phyloP scores from a whole-genome alignment of 2,113 vertebrate species.

The Lampris incognitus region DNA sequence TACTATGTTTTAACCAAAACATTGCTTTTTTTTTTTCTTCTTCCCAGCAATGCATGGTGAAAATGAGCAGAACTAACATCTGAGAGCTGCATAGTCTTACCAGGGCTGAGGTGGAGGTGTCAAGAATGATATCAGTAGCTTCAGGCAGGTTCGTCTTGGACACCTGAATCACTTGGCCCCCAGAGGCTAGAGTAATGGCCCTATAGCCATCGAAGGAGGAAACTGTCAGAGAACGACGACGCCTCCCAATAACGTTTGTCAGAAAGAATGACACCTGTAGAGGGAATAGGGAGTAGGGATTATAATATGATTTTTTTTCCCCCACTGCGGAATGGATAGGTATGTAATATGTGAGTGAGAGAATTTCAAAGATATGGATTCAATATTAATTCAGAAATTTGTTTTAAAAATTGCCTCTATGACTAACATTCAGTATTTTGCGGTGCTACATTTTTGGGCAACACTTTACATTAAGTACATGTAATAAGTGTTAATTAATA shows the following conservation, averaged over 20 bases:
- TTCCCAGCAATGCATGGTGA: not conserved
- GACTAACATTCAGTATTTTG: no score
- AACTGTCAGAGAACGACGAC: constrained; percentile 46
- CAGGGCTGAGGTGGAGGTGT: constrained; percentile 81
- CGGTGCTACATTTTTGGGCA: no score
- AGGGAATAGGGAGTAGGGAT: not conserved
- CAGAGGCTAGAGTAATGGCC: constrained; percentile 77
- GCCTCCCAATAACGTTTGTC: not conserved
- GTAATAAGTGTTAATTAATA: no score
- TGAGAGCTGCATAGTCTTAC: constrained; percentile 46
- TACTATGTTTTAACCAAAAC: no score
- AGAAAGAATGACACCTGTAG: constrained; percentile 78
- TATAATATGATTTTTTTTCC: no score
- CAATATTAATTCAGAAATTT: no score
- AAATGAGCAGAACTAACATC: not conserved
- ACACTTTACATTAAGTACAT: no score
- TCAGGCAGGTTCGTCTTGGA: constrained; percentile 68
- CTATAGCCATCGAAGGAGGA: constrained; percentile 62
- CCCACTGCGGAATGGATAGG: no score
- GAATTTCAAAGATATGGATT: no score
- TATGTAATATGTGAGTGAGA: no score
- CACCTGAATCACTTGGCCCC: constrained; percentile 78
- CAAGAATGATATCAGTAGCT: constrained; percentile 77
- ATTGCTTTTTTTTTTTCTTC: no score
- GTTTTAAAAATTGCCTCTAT: no score